Base-by-base conservation (phyloP, 2,113 vertebrate species). In the Serinus canaria region DNA sequence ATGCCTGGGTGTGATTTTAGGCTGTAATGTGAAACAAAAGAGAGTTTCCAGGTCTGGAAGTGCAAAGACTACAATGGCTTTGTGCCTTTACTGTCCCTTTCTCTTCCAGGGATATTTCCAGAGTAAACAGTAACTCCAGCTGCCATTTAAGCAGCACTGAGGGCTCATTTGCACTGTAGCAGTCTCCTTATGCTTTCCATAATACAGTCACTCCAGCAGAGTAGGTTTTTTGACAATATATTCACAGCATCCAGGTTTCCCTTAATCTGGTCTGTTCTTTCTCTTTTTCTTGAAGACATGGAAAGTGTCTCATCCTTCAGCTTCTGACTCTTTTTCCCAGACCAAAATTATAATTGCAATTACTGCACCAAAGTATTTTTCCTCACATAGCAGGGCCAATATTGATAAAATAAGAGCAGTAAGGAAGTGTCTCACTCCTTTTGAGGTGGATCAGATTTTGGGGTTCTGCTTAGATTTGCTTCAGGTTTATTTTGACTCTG, bases 41-140 rank as follows among this genome's bases (percentile, higher is more conserved):
- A 79, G 56, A 62, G 17, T 74, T 90, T 80, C 43, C 43, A 63
- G 17, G 10, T 73, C 55, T 89, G 37, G 25, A 87, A 82, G 25
- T 50, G 37, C 30, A 92, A 75, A 74, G 69, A 35, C 33, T 53
- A 9, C 15, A 39, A 67, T 56, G n/a, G 25, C 22, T 78, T 84
- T 60, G 43, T 72, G 60, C 49, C 43, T 9, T 16, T 39, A 56
- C 18, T 69, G 9, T 62, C 43, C 15, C 7, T 58, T 86, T 83
- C 39, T 46, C 7, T 82, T 94, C 52, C 60, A 87, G 64, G 24
- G 47, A 41, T 67, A 22, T 92, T 93, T 90, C 35, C 87, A 85
- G 49, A 85, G 15, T 22, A 87, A 95, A 59, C 19, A 56, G 16
- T 68, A 92, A 83, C 39, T 87, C 47, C 60, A 72, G 44, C 15